A percentile compares a stretch with the other conserved stretches of the same genome.
Evolutionary conservation across 2,888 invertebrate genomes (phyloP).

Genomic region (Achlya flavicornis): DNA sequence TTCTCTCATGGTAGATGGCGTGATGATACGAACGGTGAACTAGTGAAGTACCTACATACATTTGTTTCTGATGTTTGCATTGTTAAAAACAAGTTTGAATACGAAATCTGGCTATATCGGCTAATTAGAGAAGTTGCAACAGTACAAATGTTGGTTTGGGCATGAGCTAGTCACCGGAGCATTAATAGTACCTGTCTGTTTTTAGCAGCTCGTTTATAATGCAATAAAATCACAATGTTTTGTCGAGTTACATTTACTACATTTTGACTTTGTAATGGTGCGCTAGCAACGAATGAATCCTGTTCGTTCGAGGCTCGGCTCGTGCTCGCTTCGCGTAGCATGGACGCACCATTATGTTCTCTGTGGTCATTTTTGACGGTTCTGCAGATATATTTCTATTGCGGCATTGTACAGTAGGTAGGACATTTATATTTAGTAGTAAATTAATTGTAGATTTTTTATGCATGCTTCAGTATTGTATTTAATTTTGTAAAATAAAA

Average conservation of each 20-base stretch:
- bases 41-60: constrained; percentile 13
- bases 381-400: too few species aligned
- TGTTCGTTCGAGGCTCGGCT: too few species aligned
- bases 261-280: not conserved
- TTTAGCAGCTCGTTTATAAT: constrained; percentile 18
- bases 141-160: constrained; percentile 24
- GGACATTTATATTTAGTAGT: too few species aligned
- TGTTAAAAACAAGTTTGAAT: constrained; percentile 26
- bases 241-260: constrained; percentile 12
- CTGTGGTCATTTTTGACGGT: not conserved
- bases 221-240: constrained; percentile 11
- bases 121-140: constrained; percentile 40
- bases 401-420: too few species aligned
- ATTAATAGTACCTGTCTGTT: constrained; percentile 9
- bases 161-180: constrained; percentile 3
- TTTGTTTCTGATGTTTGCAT: constrained; percentile 16
- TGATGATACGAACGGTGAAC: constrained; percentile 17
- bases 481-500: too few species aligned
- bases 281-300: too few species aligned
- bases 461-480: too few species aligned
- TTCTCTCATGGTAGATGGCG: constrained; percentile 32
- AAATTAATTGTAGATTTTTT: too few species aligned
- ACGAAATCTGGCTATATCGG: constrained; percentile 17
- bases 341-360: too few species aligned
- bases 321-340: too few species aligned